phyloP scores from a whole-genome alignment of 2,888 invertebrate species.

The Bursaphelenchus okinawaensis region DNA sequence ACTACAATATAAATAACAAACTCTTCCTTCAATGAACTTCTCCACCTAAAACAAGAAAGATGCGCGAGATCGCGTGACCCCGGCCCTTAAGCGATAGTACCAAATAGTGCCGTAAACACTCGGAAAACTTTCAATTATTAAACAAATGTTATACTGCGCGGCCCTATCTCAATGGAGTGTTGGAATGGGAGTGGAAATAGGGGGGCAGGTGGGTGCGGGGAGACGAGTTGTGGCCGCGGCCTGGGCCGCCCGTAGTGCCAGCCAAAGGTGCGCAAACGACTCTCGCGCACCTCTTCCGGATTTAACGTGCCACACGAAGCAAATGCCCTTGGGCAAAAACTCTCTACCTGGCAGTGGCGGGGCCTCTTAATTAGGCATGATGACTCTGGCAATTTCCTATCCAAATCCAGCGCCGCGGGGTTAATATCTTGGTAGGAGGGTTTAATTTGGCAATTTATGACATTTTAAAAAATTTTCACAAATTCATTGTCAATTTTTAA shows the following conservation, averaged over 20 bases:
- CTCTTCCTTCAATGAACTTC: no score
- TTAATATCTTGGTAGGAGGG: no score
- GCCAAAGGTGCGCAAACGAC: background rate
- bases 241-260: background rate
- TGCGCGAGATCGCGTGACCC: no score
- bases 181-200: background rate
- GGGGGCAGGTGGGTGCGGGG: background rate
- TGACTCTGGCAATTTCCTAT: background rate
- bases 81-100: no score
- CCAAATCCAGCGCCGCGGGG: background rate
- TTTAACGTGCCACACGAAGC: background rate
- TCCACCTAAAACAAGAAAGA: no score
- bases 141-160: background rate
- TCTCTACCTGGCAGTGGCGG: background rate
- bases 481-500: no score
- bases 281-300: background rate
- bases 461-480: no score
- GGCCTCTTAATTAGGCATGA: background rate
- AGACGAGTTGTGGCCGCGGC: background rate
- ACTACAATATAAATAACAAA: no score
- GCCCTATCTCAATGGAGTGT: background rate
- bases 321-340: background rate
- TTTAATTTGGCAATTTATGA: no score
- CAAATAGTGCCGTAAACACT: no score
- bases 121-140: no score